Conservation (phyloP, 2,113 vertebrate species). For the Pluvianellus socialis region DNA sequence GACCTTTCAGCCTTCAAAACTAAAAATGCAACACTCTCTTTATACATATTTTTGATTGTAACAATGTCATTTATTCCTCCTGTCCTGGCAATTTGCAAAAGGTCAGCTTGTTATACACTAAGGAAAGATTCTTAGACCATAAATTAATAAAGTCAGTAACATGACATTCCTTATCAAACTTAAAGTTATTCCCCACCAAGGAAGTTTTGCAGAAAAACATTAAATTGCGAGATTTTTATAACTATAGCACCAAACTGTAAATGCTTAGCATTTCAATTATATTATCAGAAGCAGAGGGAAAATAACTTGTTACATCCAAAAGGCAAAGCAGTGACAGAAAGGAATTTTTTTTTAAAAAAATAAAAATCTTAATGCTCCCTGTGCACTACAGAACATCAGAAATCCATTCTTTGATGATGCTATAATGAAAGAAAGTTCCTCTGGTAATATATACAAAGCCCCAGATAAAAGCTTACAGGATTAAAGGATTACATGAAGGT, state of each 20-base stretch:
- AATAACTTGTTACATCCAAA: background rate
- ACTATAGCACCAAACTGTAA: background rate
- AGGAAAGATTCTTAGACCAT: background rate
- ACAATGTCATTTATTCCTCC: background rate
- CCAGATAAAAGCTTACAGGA: slow-evolving; percentile 64
- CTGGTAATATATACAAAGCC: slow-evolving; percentile 59
- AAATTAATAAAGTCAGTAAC: background rate
- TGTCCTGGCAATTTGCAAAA: background rate
- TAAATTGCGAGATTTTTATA: background rate
- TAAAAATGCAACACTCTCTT: background rate
- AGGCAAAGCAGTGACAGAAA: background rate
- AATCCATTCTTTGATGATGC: slow-evolving; percentile 57
- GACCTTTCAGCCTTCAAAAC: background rate
- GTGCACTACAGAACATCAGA: slow-evolving; percentile 21
- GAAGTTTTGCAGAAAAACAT: background rate
- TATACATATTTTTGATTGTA: background rate
- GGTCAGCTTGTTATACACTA: background rate
- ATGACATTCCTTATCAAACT: background rate
- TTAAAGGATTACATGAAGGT: slow-evolving; percentile 64
- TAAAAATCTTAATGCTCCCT: slow-evolving; percentile 2
- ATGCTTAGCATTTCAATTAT: background rate
- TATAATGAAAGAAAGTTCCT: slow-evolving; percentile 65
- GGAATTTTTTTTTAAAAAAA: background rate
- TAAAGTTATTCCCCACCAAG: background rate
- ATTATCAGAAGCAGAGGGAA: background rate